A percentile compares a stretch with the other conserved stretches of the same genome.
These are phyloP conservation scores for Drosophila sproati DNA, from an alignment of 1,140 invertebrate genomes.

Conservation along the genomic window DNA sequence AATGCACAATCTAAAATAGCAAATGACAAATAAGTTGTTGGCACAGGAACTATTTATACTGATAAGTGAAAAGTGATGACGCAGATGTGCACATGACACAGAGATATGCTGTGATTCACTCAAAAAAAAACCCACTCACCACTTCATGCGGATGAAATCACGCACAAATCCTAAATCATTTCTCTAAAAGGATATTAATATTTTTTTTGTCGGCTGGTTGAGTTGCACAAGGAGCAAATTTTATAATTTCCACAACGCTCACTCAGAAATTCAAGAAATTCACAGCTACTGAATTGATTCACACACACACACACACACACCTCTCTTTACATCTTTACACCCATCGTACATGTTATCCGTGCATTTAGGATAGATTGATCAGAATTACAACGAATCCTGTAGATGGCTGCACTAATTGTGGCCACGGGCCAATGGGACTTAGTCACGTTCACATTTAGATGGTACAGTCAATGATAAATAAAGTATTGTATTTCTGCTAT, in stretches of 20 bases:
- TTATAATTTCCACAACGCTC: too few species aligned
- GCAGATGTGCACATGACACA: background rate
- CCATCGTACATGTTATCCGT: background rate
- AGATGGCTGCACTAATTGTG: constrained; percentile 22
- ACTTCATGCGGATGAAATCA: background rate
- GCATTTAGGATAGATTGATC: constrained; percentile 3
- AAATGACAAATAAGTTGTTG: background rate
- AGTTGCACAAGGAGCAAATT: too few species aligned
- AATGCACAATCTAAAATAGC: background rate
- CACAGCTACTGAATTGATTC: background rate
- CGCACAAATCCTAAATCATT: too few species aligned
- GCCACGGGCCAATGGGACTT: constrained; percentile 42
- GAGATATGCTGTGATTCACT: background rate
- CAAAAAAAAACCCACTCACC: background rate
- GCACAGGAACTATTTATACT: background rate
- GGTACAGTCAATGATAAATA: constrained; percentile 13
- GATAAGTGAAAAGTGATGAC: constrained; percentile 4
- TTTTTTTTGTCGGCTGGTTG: too few species aligned
- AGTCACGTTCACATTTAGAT: constrained; percentile 48
- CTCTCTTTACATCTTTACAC: background rate
- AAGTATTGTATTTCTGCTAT: background rate
- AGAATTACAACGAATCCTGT: constrained; percentile 17
- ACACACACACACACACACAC: background rate
- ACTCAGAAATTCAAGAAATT: background rate
- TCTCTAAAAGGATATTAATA: too few species aligned